Evolutionary conservation across 2,113 vertebrate genomes (phyloP), one percentile per base, ranked within the genome.

Genomic region (Serinus canaria): DNA sequence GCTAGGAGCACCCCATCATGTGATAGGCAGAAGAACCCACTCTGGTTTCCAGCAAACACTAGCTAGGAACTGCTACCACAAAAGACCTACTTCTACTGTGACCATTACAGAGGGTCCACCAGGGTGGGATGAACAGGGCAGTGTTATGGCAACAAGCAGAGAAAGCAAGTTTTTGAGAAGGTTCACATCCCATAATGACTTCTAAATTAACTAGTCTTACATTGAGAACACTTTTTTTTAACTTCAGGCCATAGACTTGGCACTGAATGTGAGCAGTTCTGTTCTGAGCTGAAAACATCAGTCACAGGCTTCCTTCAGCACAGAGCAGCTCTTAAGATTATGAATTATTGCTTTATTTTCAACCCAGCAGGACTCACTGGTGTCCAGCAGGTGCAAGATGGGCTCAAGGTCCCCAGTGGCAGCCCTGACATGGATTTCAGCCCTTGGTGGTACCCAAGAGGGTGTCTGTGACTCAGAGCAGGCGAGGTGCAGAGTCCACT

Each of bases 311-410:
- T 92, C 72, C 44, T 60, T 81, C 47, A 44, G 22, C 35, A 79
- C 13, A 43, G 6, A 49, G 76, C 15, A 62, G 16, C 67, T 87
- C 55, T 43, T 66, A 27, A 17, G 25, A 89, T 39, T 56, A 56
- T 4, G 14, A 72, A 37, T 72, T 60, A 35, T 39, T 63, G 35
- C 37, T 22, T 79, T 19, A 58, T 73, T 76, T 76, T 62, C 44
- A 66, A 58, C 33, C 49, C 56, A 89, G 21, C 3, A 3, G 28
- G 28, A 23, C 28, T 69, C 37, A 33, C 9, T 41, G 27, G 15
- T 2, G 6, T 28, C 44, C 50, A 89, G n/a, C 35, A 64, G 28
- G 19, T 1, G 0, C 41, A 46, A 80, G 31, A 62, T 2, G 6
- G 80, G 53, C 23, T 87, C 16, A 1, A 53, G 46, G 37, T 33